Percentiles rank a stretch among this genome's conserved stretches.
Conservation (phyloP, 1,140 invertebrate species). For the Drosophila dunni region DNA sequence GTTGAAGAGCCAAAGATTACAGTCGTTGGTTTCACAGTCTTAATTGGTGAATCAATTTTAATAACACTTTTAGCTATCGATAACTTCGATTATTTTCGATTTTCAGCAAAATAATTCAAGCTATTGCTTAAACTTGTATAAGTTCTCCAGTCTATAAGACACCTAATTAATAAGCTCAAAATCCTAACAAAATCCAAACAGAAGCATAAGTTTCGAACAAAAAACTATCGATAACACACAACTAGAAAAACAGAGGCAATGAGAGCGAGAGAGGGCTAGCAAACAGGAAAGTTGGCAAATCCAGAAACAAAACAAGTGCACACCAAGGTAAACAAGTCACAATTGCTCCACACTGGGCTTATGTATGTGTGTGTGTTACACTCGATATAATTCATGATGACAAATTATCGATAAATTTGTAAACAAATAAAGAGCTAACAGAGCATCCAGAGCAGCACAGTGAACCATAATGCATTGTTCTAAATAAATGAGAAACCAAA, state of each 20-base stretch:
- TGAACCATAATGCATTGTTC: conserved; percentile 43
- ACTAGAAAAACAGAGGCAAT: background rate
- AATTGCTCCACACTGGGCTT: conserved; percentile 8
- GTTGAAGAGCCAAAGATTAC: too few relatives aligned
- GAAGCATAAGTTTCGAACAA: background rate
- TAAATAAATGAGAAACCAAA: conserved; percentile 47
- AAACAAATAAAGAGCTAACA: conserved; percentile 45
- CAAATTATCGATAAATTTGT: conserved; percentile 69
- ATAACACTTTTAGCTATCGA: too few relatives aligned
- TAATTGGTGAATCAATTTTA: too few relatives aligned
- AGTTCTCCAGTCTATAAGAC: too few relatives aligned
- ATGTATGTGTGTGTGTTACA: conserved; percentile 10
- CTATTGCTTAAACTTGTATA: too few relatives aligned
- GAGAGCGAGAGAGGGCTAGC: background rate
- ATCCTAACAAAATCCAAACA: too few relatives aligned
- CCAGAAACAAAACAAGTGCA: background rate
- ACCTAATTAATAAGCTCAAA: background rate
- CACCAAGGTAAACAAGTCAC: conserved; percentile 14
- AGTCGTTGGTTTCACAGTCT: too few relatives aligned
- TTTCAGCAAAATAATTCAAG: too few relatives aligned
- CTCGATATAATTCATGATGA: conserved; percentile 58
- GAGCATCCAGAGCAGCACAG: background rate
- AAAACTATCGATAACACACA: conserved; percentile 19
- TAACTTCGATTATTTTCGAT: too few relatives aligned
- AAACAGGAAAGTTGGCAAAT: background rate